phyloP scores from a whole-genome alignment of 2,113 vertebrate species.

The Chaetorhynchus papuensis region DNA sequence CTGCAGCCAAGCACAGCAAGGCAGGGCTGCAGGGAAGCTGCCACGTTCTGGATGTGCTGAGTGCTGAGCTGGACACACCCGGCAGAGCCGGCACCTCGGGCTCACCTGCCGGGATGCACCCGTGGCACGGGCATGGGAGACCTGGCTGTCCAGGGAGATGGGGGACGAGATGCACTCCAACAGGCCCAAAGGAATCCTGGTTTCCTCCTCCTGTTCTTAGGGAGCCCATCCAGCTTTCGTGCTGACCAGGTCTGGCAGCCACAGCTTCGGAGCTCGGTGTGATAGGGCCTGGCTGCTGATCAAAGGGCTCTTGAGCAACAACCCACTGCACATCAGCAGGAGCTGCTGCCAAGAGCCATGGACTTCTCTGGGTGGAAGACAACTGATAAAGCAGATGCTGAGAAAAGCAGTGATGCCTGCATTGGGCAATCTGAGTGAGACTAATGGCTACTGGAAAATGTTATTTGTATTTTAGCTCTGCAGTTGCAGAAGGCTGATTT shows the following conservation, averaged over 20 bases:
- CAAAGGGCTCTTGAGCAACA: constrained; percentile 57
- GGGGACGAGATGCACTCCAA: neutral
- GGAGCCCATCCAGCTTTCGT: neutral
- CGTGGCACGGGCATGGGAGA: neutral
- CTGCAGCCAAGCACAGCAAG: neutral
- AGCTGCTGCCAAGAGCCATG: constrained; percentile 29
- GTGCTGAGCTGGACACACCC: neutral
- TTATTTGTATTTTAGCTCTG: constrained; percentile 9
- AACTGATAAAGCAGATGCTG: constrained; percentile 43
- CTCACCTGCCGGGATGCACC: neutral
- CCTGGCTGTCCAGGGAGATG: neutral
- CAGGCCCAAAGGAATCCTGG: neutral
- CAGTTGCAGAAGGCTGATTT: neutral
- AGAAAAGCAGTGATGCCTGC: constrained; percentile 1
- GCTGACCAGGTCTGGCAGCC: neutral
- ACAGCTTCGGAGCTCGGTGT: neutral
- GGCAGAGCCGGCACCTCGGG: neutral
- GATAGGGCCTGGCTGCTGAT: constrained; percentile 44
- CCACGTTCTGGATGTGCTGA: neutral
- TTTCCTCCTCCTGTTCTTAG: neutral
- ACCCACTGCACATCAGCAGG: constrained; percentile 33
- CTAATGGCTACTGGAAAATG: constrained; percentile 30
- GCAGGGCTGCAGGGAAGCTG: neutral
- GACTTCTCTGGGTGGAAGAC: constrained; percentile 8
- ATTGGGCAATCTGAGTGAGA: neutral